These are phyloP conservation scores for Hyposmocoma kahamanoa DNA, from an alignment of 1,140 invertebrate species.

Conservation along the genomic window DNA sequence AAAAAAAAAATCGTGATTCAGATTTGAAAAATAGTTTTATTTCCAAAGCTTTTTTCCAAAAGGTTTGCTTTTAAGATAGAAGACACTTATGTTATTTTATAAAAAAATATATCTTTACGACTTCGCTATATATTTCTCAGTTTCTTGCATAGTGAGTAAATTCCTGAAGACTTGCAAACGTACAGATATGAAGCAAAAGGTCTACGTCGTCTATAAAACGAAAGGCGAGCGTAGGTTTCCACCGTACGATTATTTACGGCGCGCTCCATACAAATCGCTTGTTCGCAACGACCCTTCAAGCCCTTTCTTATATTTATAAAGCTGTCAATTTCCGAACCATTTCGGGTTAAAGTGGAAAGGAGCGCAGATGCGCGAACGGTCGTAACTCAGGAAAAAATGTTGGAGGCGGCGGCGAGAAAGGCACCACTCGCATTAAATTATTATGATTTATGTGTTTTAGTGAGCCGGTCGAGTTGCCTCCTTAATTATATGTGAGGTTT, in stretches of 20 bases:
- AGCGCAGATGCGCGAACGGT: conserved; percentile 47
- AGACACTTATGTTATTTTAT: no score
- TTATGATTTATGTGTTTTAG: conserved; percentile 71
- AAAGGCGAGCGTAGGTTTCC: conserved; percentile 13
- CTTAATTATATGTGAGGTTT: conserved; percentile 65
- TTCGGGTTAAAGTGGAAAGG: conserved; percentile 47
- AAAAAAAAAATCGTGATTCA: no score
- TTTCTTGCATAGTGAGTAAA: no score
- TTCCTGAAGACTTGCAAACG: no score
- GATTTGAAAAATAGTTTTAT: no score
- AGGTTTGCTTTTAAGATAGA: no score
- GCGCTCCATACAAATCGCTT: conserved; percentile 29
- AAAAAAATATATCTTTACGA: no score
- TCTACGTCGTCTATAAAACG: conserved; percentile 19
- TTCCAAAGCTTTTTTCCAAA: no score
- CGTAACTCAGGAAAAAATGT: conserved; percentile 52
- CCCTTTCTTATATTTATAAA: conserved; percentile 56
- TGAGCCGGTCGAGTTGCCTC: conserved; percentile 32
- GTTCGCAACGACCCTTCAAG: conserved; percentile 12
- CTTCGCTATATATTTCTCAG: no score
- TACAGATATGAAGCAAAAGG: no score
- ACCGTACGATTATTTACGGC: conserved; percentile 25
- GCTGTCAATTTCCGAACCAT: conserved; percentile 57
- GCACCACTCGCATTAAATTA: conserved; percentile 63
- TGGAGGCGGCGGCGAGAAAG: conserved; percentile 36